Evolutionary conservation across 1,140 invertebrate species (phyloP).

Genomic region (Copidosoma floridanum): DNA sequence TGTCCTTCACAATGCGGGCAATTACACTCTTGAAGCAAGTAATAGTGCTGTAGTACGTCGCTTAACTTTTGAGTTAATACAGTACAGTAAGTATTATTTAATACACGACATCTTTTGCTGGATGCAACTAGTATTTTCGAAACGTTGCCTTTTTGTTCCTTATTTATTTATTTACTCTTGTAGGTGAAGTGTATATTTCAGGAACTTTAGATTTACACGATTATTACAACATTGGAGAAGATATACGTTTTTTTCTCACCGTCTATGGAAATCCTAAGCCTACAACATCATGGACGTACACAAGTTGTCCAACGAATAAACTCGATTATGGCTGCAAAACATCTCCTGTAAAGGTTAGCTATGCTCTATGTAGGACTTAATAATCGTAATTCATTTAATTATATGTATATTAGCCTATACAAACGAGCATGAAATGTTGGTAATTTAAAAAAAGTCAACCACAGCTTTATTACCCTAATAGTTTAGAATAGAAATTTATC

Average conservation of each 20-base stretch:
- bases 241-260: slow-evolving; percentile 48
- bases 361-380: too few relatives aligned
- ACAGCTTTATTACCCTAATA: too few relatives aligned
- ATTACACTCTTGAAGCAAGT: slow-evolving; percentile 34
- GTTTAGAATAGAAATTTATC: too few relatives aligned
- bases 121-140: too few relatives aligned
- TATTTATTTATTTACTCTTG: too few relatives aligned
- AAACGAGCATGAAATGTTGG: too few relatives aligned
- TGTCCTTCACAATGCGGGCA: slow-evolving; percentile 34
- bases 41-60: slow-evolving; percentile 28
- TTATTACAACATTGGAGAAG: slow-evolving; percentile 51
- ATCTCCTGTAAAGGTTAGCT: background rate
- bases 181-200: too few relatives aligned
- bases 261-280: slow-evolving; percentile 54
- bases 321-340: background rate
- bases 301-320: slow-evolving; percentile 2
- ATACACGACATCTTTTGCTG: background rate
- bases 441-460: too few relatives aligned
- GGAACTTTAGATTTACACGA: too few relatives aligned
- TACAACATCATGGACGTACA: slow-evolving; percentile 51
- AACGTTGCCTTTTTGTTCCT: too few relatives aligned
- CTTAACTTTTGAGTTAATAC: slow-evolving; percentile 37
- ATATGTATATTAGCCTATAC: too few relatives aligned
- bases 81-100: slow-evolving; percentile 35
- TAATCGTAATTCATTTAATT: too few relatives aligned